Evolutionary conservation across 2,797 vertebrate species (phyloP).

Genomic region (Brachymystax lenok): DNA sequence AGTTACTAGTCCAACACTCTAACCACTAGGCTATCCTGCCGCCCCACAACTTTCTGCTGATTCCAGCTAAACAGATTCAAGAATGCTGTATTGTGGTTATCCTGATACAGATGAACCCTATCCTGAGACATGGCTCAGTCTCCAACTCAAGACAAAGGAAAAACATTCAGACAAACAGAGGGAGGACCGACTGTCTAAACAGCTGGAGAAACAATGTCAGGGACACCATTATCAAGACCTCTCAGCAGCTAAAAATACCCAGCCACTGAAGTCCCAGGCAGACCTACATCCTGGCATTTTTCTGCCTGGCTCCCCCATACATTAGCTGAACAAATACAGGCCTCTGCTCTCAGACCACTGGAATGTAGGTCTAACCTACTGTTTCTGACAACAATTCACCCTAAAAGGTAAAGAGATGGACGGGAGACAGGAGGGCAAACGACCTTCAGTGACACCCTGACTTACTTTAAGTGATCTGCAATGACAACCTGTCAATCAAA

Average conservation of each 20-base stretch:
- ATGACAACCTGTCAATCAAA: neutral
- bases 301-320: neutral
- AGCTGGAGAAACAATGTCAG: slow-evolving; percentile 13
- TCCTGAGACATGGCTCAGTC: neutral
- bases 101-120: neutral
- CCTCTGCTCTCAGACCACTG: neutral
- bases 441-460: neutral
- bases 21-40: too few species aligned
- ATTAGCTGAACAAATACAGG: slow-evolving; percentile 10
- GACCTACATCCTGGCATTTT: slow-evolving; percentile 15
- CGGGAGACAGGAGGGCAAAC: neutral
- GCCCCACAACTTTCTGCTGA: neutral
- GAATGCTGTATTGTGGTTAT: neutral
- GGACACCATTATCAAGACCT: neutral
- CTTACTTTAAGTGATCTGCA: neutral
- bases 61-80: neutral
- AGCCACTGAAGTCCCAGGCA: slow-evolving; percentile 4
- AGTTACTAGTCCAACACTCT: too few species aligned
- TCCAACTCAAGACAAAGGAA: neutral
- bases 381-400: slow-evolving; percentile 1
- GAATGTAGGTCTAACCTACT: neutral
- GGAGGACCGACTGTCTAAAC: slow-evolving; percentile 20
- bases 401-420: slow-evolving; percentile 2
- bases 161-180: neutral
- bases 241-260: slow-evolving; percentile 19